Conservation (phyloP, 2,797 vertebrate genomes). For the Fundulus diaphanus region DNA sequence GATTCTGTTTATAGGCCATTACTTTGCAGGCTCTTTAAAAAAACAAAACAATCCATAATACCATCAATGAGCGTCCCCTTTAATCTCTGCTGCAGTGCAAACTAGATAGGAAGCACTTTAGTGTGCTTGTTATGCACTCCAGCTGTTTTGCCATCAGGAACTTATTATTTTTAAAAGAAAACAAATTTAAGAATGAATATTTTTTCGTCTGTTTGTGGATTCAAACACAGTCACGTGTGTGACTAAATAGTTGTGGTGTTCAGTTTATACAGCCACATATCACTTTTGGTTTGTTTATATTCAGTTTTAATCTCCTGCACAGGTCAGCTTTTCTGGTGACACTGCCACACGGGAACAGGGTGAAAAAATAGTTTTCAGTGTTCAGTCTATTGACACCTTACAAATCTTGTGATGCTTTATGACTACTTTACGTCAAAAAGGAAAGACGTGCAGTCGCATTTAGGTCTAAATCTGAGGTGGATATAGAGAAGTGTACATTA, state of each 20-base stretch:
- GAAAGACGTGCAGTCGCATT: background rate
- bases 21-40: background rate
- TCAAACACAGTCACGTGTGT: background rate
- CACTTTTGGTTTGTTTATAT: too few relatives aligned
- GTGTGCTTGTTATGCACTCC: background rate
- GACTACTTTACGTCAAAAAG: too few relatives aligned
- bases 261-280: too few relatives aligned
- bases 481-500: background rate
- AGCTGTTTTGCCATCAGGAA: background rate
- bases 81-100: background rate
- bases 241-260: background rate
- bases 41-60: too few relatives aligned
- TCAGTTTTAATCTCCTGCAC: too few relatives aligned
- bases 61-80: too few relatives aligned
- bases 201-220: background rate
- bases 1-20: background rate
- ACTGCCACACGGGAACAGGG: too few relatives aligned
- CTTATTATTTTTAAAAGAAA: background rate
- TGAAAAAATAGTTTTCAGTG: background rate
- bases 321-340: too few relatives aligned
- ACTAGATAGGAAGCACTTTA: background rate
- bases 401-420: conserved; percentile 19
- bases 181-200: background rate
- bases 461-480: background rate
- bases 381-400: background rate